A percentile compares a stretch with the other conserved stretches of the same genome.
Conservation (phyloP, 2,797 vertebrate species). For the Neosalanx taihuensis region DNA sequence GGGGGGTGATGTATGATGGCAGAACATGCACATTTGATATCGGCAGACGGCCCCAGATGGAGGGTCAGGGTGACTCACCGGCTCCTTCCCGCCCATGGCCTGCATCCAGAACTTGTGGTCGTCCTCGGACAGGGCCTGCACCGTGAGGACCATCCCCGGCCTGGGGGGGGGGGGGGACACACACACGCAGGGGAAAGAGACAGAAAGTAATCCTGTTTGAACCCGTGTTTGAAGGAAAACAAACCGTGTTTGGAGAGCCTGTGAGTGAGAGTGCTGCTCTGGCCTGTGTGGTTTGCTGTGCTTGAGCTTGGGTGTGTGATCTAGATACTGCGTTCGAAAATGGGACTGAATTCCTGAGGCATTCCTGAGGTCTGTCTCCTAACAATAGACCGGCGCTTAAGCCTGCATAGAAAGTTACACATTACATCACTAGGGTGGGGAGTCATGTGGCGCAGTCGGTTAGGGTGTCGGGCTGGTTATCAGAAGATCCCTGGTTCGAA, state of each 20-base stretch:
- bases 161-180: slow-evolving; percentile 61
- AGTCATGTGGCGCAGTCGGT: too few relatives aligned
- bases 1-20: background rate
- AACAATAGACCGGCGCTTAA: too few relatives aligned
- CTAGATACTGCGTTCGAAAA: too few relatives aligned
- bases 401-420: slow-evolving; percentile 38
- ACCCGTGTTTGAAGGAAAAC: too few relatives aligned
- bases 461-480: too few relatives aligned
- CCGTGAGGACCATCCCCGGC: slow-evolving; percentile 85
- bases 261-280: too few relatives aligned
- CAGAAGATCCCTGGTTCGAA: too few relatives aligned
- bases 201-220: slow-evolving; percentile 13
- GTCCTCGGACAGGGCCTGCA: slow-evolving; percentile 92
- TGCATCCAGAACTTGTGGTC: slow-evolving; percentile 94
- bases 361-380: too few relatives aligned
- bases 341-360: too few relatives aligned
- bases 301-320: too few relatives aligned
- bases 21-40: background rate
- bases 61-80: slow-evolving; percentile 75
- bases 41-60: background rate
- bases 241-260: too few relatives aligned
- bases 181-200: slow-evolving; percentile 14
- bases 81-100: slow-evolving; percentile 94
- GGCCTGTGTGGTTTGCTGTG: too few relatives aligned
- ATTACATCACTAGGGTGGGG: slow-evolving; percentile 23